Evolutionary conservation across 1,140 invertebrate species (phyloP).

Genomic region (Eufriesea mexicana): DNA sequence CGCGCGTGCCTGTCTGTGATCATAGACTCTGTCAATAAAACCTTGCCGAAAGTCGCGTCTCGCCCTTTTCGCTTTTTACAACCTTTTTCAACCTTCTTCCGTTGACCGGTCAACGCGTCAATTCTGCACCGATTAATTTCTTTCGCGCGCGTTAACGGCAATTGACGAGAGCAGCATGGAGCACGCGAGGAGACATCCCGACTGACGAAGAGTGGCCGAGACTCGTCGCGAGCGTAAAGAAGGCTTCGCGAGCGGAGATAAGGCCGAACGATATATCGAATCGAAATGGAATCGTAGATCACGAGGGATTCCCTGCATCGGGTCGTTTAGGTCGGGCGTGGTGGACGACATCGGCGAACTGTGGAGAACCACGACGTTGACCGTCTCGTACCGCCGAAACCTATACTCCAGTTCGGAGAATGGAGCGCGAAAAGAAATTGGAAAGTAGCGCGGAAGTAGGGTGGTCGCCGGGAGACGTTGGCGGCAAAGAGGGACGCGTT

Average conservation of each 20-base stretch:
- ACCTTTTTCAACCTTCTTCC: too few relatives aligned
- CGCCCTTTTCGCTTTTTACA: background rate
- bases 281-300: conserved; percentile 68
- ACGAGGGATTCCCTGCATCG: conserved; percentile 47
- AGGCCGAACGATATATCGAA: conserved; percentile 61
- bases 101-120: too few relatives aligned
- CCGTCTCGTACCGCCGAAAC: conserved; percentile 15
- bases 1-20: too few relatives aligned
- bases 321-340: conserved; percentile 27
- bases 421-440: conserved; percentile 28
- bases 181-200: too few relatives aligned
- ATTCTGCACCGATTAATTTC: too few relatives aligned
- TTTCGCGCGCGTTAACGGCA: background rate
- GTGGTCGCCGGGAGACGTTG: background rate
- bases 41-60: too few relatives aligned
- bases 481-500: conserved; percentile 2
- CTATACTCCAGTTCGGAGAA: background rate
- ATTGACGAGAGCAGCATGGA: too few relatives aligned
- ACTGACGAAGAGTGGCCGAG: conserved; percentile 47
- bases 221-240: conserved; percentile 55
- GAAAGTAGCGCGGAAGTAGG: background rate
- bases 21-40: too few relatives aligned
- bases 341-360: conserved; percentile 46
- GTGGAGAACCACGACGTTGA: conserved; percentile 29
- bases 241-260: conserved; percentile 54